Evolutionary conservation across 1,140 invertebrate genomes (phyloP).

Genomic region (Venturia canescens): DNA sequence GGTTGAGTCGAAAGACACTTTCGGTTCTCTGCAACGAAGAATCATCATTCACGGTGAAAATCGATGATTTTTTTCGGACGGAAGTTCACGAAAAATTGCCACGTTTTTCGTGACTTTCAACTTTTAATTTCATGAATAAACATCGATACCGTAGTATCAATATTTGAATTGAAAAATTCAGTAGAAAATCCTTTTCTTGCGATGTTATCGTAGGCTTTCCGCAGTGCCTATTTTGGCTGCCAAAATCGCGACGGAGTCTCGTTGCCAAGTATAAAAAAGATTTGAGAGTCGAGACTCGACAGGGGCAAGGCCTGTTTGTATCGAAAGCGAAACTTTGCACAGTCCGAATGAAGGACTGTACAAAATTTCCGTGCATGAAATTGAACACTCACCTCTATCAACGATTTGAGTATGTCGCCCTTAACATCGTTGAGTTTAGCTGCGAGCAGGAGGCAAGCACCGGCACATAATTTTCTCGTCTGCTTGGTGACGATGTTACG

Average conservation of each 20-base stretch:
- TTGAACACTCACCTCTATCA: slow-evolving; percentile 86
- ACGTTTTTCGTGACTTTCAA: too few relatives aligned
- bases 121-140: too few relatives aligned
- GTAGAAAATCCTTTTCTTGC: neutral
- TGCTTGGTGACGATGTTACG: slow-evolving; percentile 95
- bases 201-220: too few relatives aligned
- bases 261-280: too few relatives aligned
- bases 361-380: neutral
- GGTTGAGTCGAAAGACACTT: slow-evolving; percentile 91
- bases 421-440: slow-evolving; percentile 98
- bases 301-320: too few relatives aligned
- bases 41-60: slow-evolving; percentile 48
- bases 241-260: too few relatives aligned
- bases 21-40: slow-evolving; percentile 87
- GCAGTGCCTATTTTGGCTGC: too few relatives aligned
- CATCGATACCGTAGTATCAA: too few relatives aligned
- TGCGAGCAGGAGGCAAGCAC: slow-evolving; percentile 94
- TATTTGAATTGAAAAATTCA: neutral
- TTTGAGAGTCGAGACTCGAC: too few relatives aligned
- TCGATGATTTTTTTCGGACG: slow-evolving; percentile 15
- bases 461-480: slow-evolving; percentile 96
- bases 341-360: too few relatives aligned
- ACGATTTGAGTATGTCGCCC: slow-evolving; percentile 88
- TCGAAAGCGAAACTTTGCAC: too few relatives aligned
- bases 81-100: too few relatives aligned